Base-by-base conservation (phyloP, 2,888 invertebrate genomes). In the Urechis unicinctus region DNA sequence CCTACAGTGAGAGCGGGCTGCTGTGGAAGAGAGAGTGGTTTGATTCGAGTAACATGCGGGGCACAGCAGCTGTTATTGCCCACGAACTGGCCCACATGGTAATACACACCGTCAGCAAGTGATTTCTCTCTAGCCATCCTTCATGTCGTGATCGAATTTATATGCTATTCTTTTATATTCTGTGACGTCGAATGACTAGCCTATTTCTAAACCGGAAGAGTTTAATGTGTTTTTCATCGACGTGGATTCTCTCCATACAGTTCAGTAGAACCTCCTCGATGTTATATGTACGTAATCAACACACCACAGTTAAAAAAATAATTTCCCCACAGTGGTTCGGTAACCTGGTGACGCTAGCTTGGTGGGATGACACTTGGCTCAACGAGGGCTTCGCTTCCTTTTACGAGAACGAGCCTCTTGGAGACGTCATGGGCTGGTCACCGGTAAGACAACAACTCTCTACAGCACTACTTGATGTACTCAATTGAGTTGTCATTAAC, bases 371-470 rank as follows among this genome's bases (percentile, higher is more conserved):
- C 22, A 36, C 53, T 29, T 60, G 60, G 60, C 31, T 60, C 25
- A 61, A 58, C 41, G 60, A 60, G 30, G 60, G 60, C 22, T 60
- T 60, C 28, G 58, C 60, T n/a, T 55, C 58, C 26, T 24, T 47
- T 49, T 58, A 56, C 56, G 56, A 60, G 50, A 55, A 56, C 44
- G 26, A 43, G 24, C 56, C 58, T 9, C 30, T 46, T 24, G 53
- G 42, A n/a, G 52, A 52, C 28, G 55, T 46, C 44, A 30, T 60
- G 5, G 56, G 17, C 9, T 36, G 36, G 36, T 9, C 9, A 17
- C 17, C 36, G 36, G 36, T 36, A 17, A 36, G 36, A 13, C 17
- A 36, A 13, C 9, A 36, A 36, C 9, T 13, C 9, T 13, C 9
- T 36, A 36, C 9, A 36, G 36, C 17, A 9, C 17, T 36, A 36